Evolutionary conservation across 2,797 vertebrate species (phyloP), one percentile per base, ranked within the genome.

Genomic region (Enteromius thamalakanensis): DNA sequence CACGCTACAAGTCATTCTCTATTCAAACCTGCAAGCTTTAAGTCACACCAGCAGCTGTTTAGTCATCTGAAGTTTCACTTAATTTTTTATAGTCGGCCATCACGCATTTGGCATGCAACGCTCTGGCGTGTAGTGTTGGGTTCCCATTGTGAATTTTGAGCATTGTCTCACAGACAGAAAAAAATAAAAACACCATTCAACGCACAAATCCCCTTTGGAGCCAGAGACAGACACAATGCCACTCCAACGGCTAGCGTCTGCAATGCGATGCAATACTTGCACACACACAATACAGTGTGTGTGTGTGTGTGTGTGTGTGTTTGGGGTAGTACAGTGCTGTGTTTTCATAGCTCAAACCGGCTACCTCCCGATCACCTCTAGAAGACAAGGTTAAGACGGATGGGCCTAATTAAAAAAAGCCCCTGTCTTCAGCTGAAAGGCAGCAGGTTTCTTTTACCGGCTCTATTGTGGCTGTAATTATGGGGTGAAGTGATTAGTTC

Each of bases 311-410:
- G 77, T 53, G 70, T 62, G 87, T 70, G 71, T 81, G 78, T 82
- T 69, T 65, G 69, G 69, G 76, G 19, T 79, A 65, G 49, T 79
- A 84, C 85, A 86, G 85, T 83, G 77, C 65, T 32, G 75, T 86
- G 79, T 93, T 94, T 93, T 88, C 88, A 91, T 91, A 93, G 76
- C 88, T 93, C 93, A 92, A 95, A 93, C 93, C 86, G 86, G 89
- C 90, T 94, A 93, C 93, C 94, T 95, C 93, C 87, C 90, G 92
- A 93, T 95, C 92, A 95, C 93, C 93, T 94, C 90, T 90, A 87
- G 91, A 91, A 94, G 94, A 95, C 94, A 94, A 94, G 95, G 95
- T 95, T 96, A 95, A 94, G 95, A 95, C 93, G 92, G 94, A 96
- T 95, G 92, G 93, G 88, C 91, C 91, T 94, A 94, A 95, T 96